Percentiles rank a stretch among this genome's conserved stretches.
These are phyloP conservation scores for Drosophila prostipennis DNA, from an alignment of 2,888 invertebrate genomes.

Conservation along the genomic window DNA sequence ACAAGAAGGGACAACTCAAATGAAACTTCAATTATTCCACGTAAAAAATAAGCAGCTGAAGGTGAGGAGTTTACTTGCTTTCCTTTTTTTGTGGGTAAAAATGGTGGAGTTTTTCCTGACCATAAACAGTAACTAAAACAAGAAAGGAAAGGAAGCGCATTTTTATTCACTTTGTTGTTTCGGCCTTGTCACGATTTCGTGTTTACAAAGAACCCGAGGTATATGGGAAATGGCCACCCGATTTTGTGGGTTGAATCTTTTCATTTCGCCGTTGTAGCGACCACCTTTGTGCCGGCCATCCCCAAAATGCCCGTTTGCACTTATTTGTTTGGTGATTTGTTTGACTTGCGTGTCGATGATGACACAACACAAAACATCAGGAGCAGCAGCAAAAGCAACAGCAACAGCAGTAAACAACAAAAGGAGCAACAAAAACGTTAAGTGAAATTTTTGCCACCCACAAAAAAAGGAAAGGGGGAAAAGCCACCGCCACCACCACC, in stretches of 20 bases:
- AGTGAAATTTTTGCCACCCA: slow-evolving; percentile 49
- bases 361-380: slow-evolving; percentile 69
- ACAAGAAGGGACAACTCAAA: slow-evolving; percentile 58
- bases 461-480: slow-evolving; percentile 9
- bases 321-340: slow-evolving; percentile 80
- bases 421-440: slow-evolving; percentile 49
- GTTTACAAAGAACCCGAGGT: slow-evolving; percentile 51
- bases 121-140: slow-evolving; percentile 31
- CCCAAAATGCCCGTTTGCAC: slow-evolving; percentile 46
- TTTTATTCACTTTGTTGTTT: slow-evolving; percentile 40
- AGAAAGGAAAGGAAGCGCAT: slow-evolving; percentile 15
- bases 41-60: slow-evolving; percentile 64
- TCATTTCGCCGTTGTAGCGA: slow-evolving; percentile 15
- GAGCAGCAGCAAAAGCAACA: background rate
- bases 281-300: slow-evolving; percentile 26
- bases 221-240: background rate
- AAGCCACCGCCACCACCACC: slow-evolving; percentile 5
- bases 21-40: slow-evolving; percentile 80
- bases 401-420: slow-evolving; percentile 20
- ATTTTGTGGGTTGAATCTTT: slow-evolving; percentile 46
- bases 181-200: slow-evolving; percentile 71
- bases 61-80: slow-evolving; percentile 1
- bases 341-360: slow-evolving; percentile 81
- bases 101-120: background rate
- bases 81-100: background rate